These are phyloP conservation scores for Deilephila porcellus DNA, from an alignment of 2,888 invertebrate genomes.

Conservation along the genomic window DNA sequence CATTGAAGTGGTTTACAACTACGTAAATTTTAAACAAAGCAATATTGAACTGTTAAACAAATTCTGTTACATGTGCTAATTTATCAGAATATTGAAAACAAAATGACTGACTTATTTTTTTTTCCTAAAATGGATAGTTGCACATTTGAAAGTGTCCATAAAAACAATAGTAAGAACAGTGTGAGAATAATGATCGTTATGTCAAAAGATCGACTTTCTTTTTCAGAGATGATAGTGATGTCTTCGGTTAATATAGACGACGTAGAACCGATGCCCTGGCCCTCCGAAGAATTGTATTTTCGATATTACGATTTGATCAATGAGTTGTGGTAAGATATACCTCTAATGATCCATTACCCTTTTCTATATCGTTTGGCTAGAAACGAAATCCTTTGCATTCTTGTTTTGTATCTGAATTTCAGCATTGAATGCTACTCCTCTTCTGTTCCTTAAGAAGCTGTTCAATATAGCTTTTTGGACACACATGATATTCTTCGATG, in stretches of 20 bases:
- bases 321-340: conserved; percentile 70
- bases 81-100: not conserved
- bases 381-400: not conserved
- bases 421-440: not conserved
- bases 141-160: not conserved
- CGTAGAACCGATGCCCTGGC: conserved; percentile 64
- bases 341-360: not conserved
- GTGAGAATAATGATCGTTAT: conserved; percentile 19
- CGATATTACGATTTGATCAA: conserved; percentile 72
- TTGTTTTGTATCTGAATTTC: not conserved
- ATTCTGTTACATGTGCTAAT: too few species aligned
- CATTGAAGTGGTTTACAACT: too few species aligned
- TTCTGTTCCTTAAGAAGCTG: not conserved
- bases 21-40: too few species aligned
- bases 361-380: not conserved
- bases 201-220: conserved; percentile 28
- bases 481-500: not conserved
- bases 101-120: not conserved
- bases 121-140: conserved; percentile 4
- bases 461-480: not conserved
- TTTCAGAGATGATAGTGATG: conserved; percentile 75
- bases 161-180: conserved; percentile 8
- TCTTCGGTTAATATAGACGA: conserved; percentile 67
- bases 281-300: conserved; percentile 65
- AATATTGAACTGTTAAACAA: too few species aligned